Conservation (phyloP, 2,113 vertebrate species). For the Xenus cinereus region DNA sequence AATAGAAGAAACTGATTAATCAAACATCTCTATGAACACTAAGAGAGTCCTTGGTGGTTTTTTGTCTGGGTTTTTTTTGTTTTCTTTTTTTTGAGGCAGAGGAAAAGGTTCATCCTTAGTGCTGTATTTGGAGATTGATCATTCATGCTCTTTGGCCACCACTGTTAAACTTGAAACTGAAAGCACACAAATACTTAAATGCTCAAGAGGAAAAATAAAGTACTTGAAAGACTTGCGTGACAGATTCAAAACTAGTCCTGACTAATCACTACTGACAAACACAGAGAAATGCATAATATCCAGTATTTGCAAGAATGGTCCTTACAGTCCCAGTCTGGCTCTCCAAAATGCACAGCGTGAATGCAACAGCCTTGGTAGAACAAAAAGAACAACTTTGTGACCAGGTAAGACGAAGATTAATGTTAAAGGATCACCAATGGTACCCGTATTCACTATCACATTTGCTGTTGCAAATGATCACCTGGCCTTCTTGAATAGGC, state of each 20-base stretch:
- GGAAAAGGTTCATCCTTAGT: not conserved
- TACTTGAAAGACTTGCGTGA: not conserved
- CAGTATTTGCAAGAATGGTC: not conserved
- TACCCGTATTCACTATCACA: not conserved
- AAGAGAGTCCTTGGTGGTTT: not conserved
- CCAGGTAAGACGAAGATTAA: not conserved
- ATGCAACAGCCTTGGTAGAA: not conserved
- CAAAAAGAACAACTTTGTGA: not conserved
- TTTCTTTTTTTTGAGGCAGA: not conserved
- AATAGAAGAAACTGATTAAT: not conserved
- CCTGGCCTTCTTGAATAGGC: not conserved
- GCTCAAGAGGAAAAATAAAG: not conserved
- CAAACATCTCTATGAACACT: not conserved
- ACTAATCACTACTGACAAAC: not conserved
- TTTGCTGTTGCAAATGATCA: not conserved
- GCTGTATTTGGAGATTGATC: not conserved
- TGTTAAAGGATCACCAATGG: not conserved
- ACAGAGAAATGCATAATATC: not conserved
- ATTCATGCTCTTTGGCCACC: not conserved
- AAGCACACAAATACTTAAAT: conserved; percentile 5
- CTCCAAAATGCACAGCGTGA: not conserved
- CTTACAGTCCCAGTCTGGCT: not conserved
- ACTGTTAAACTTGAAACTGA: conserved; percentile 11
- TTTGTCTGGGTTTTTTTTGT: not conserved
- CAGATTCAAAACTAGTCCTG: not conserved